phyloP scores from a whole-genome alignment of 2,113 vertebrate species.

The Trinectes maculatus region DNA sequence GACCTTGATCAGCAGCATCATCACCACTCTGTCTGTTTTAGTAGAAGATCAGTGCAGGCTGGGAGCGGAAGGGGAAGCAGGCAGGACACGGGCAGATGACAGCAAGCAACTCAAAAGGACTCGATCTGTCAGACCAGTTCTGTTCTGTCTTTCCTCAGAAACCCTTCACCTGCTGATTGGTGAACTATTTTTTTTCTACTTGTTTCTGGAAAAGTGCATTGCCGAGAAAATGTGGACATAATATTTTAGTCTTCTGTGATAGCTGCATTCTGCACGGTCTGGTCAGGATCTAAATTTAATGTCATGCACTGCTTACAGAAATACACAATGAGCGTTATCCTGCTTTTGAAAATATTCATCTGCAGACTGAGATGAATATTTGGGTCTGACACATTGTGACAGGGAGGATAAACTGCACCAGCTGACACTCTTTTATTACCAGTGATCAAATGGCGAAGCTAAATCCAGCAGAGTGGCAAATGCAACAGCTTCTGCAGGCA shows the following conservation, averaged over 20 bases:
- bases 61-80: slow-evolving; percentile 30
- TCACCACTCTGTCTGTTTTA: slow-evolving; percentile 54
- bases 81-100: slow-evolving; percentile 5
- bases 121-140: background rate
- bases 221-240: too few relatives aligned
- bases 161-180: background rate
- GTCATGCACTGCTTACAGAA: too few relatives aligned
- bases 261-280: background rate
- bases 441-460: slow-evolving; percentile 1
- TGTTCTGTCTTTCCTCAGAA: background rate
- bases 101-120: slow-evolving; percentile 3
- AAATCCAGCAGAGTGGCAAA: background rate
- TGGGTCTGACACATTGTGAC: background rate
- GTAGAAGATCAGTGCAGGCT: slow-evolving; percentile 49
- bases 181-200: background rate
- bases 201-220: background rate
- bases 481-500: background rate
- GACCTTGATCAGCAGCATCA: slow-evolving; percentile 48
- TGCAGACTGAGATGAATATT: slow-evolving; percentile 17
- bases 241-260: too few relatives aligned
- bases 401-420: background rate
- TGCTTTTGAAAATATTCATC: too few relatives aligned
- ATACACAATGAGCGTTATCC: too few relatives aligned
- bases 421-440: background rate
- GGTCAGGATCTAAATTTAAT: background rate